Percentiles rank a stretch among this genome's conserved stretches.
Conservation (phyloP, 2,888 invertebrate species). For the Desoria tigrina region DNA sequence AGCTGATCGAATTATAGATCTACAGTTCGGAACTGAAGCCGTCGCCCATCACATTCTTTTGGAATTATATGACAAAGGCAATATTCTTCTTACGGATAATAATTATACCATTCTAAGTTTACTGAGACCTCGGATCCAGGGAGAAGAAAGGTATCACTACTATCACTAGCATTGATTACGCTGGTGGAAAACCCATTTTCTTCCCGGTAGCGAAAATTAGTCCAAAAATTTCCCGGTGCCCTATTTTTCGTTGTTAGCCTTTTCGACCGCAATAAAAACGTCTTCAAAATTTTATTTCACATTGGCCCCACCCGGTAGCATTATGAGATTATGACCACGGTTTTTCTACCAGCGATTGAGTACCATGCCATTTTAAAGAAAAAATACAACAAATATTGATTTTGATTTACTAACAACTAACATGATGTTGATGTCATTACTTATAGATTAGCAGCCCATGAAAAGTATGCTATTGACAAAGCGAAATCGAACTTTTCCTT, state of each 20-base stretch:
- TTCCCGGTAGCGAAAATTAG: too few species aligned
- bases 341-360: too few species aligned
- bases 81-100: conserved; percentile 89
- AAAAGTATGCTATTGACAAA: conserved; percentile 81
- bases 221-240: too few species aligned
- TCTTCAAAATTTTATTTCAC: too few species aligned
- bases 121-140: conserved; percentile 87
- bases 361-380: too few species aligned
- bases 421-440: conserved; percentile 10
- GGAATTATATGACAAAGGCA: conserved; percentile 94
- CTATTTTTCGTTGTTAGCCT: too few species aligned
- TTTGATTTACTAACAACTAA: background rate
- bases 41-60: conserved; percentile 92
- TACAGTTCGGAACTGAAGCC: conserved; percentile 92
- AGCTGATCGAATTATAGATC: conserved; percentile 86
- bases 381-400: conserved; percentile 7
- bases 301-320: too few species aligned
- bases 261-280: too few species aligned
- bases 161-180: background rate
- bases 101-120: conserved; percentile 88
- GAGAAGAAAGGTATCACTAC: conserved; percentile 76
- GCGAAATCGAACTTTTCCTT: conserved; percentile 68
- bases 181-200: too few species aligned
- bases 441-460: conserved; percentile 81
- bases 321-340: too few species aligned